Base-by-base conservation (phyloP, 2,888 invertebrate species). In the Ectemnius cavifrons region DNA sequence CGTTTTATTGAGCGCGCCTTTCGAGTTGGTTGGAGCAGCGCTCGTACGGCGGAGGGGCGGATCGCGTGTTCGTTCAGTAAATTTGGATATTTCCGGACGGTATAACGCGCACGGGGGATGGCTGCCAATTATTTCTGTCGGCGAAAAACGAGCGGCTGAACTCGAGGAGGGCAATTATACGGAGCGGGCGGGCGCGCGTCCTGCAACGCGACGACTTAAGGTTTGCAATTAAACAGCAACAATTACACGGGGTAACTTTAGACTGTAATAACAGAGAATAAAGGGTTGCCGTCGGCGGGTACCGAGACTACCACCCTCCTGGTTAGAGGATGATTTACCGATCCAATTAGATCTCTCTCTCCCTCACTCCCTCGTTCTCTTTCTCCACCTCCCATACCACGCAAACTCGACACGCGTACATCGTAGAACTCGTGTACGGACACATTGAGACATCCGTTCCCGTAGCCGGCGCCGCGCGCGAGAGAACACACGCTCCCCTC, bases 141-240 rank as follows among this genome's bases (percentile, higher is more conserved):
- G 80, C 74, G 80, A 83, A 81, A 83, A 81, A 79, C 83, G 81
- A 79, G 75, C 75, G 74, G 71, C 80, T 64, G 79, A 81, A 79
- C 74, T 79, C 73, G 80, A 77, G 77, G 81, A 76, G 81, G 83
- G 80, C 83, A 84, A 84, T 84, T 84, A 84, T 79, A 80, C 82
- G 80, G 78, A 78, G 73, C 73, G 77, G 68, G 78, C 71, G 52
- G 52, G 37, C 37, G 37, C 79, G 80, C 78, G 81, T 80, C 83
- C 68, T 83, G 83, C 83, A 83, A 82, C 83, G 83, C 82, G 86
- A 84, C 87, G 89, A 90, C 90, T 90, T 88, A 87, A 88, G 89
- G 88, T 89, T 90, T 86, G 90, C 91, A 91, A 91, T 91, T 90
- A 91, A 91, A 91, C 90, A 90, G 90, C 90, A 91, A 90, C 90